Evolutionary conservation across 2,888 invertebrate genomes (phyloP).

Genomic region (Scaptomyza tumidula): DNA sequence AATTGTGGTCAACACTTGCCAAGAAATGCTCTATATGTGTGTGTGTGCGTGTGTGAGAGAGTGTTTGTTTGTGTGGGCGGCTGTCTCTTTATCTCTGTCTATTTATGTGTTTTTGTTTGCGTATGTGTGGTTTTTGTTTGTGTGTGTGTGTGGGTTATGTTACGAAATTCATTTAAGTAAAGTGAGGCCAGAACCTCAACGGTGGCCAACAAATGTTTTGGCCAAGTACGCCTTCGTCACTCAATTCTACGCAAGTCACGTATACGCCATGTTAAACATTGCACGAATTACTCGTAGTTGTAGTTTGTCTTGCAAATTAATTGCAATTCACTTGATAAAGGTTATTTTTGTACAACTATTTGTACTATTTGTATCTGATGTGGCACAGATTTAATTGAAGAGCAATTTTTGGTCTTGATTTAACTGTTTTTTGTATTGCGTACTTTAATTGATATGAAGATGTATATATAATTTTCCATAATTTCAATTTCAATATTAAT

Average conservation of each 20-base stretch:
- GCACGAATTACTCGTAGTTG: background rate
- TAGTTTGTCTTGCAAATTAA: background rate
- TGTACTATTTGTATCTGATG: background rate
- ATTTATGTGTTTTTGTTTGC: conserved; percentile 13
- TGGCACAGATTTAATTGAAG: background rate
- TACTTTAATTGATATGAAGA: no score
- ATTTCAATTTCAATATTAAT: background rate
- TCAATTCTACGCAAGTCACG: conserved; percentile 58
- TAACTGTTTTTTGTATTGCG: no score
- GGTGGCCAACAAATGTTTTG: conserved; percentile 15
- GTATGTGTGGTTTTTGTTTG: conserved; percentile 3
- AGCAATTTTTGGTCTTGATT: no score
- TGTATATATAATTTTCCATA: no score
- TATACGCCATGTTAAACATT: conserved; percentile 60
- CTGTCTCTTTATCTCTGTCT: background rate
- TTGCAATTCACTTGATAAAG: conserved; percentile 6
- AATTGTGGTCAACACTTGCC: conserved; percentile 70
- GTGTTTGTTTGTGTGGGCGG: background rate
- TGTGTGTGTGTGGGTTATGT: conserved; percentile 20
- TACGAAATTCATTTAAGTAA: conserved; percentile 56
- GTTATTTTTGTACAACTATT: no score
- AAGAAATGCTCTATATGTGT: conserved; percentile 15
- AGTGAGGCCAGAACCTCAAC: conserved; percentile 40
- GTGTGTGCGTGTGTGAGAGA: conserved; percentile 16
- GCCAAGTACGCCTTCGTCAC: conserved; percentile 38